These are phyloP conservation scores for Chironomus riparius DNA, from an alignment of 2,888 invertebrate genomes.

Conservation along the genomic window DNA sequence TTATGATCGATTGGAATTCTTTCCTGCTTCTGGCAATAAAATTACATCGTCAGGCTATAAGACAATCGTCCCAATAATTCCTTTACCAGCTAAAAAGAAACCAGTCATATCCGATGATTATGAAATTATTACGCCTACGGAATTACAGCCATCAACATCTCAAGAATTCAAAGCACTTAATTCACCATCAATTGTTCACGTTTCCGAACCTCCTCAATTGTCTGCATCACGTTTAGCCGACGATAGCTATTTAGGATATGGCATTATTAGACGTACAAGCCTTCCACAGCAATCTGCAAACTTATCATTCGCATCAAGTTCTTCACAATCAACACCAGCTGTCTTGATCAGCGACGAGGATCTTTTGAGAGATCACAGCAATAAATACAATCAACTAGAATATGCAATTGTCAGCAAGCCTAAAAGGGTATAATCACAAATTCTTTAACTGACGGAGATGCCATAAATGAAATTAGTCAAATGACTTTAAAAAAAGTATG, in stretches of 20 bases:
- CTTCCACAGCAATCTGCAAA: constrained; percentile 45
- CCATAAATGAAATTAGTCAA: constrained; percentile 13
- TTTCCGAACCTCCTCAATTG: constrained; percentile 46
- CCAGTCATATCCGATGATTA: constrained; percentile 28
- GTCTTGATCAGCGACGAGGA: constrained; percentile 35
- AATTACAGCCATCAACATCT: constrained; percentile 22
- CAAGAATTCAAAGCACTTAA: too few relatives aligned
- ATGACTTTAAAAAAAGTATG: neutral
- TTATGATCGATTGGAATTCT: constrained; percentile 73
- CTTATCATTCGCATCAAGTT: constrained; percentile 32
- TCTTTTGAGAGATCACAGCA: constrained; percentile 52
- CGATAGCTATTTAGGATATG: constrained; percentile 73
- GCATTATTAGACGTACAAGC: constrained; percentile 60
- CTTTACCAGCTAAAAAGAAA: constrained; percentile 42
- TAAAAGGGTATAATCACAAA: constrained; percentile 58
- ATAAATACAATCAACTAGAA: constrained; percentile 62
- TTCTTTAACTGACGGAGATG: neutral
- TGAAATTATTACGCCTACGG: constrained; percentile 34
- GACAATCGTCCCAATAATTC: constrained; percentile 55
- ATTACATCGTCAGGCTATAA: constrained; percentile 56
- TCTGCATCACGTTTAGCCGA: constrained; percentile 60
- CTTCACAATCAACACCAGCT: neutral
- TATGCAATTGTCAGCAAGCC: constrained; percentile 79
- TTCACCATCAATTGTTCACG: neutral
- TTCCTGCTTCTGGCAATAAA: constrained; percentile 68